Base-by-base conservation (phyloP, 2,113 vertebrate species). In the Hepsetus odoe region DNA sequence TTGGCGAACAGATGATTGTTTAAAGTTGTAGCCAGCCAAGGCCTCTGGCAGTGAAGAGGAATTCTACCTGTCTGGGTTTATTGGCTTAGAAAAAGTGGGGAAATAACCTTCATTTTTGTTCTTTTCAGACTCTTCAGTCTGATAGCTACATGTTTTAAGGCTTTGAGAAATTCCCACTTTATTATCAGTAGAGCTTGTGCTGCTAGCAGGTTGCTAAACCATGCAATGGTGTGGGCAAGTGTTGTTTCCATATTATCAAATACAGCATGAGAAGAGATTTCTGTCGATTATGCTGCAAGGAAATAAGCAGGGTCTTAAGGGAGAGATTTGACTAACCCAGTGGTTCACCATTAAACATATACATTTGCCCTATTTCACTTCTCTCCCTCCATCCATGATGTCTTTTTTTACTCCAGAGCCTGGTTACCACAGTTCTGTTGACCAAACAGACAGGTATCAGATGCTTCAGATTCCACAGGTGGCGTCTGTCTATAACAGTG, bases 381-480 rank as follows among this genome's bases (percentile, higher is more conserved):
- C 67, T 71, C 74, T 61, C 73, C n/a, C 61, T 32, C 70, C 61
- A 79, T 67, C 28, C 40, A 20, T 79, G 85, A 86, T 86, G 85
- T 79, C 72, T 79, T 81, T 85, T n/a, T 83, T 76, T 83, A 73
- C 20, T 22, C 68, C 53, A 84, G 85, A 90, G 85, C 86, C 80
- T 86, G 79, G 87, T 90, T 90, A 88, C 89, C 59, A 83, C 69
- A 49, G 55, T 28, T 22, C 81, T 90, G 90, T 90, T 91, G 88
- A 87, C 89, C 87, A 91, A 92, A 91, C 90, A 91, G 82, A 85
- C 77, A 58, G 72, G 72, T 88, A 90, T 91, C 85, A 81, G 77
- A 89, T 90, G 82, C 85, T 84, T 81, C 84, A 77, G 80, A 85
- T 89, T 85, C 87, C 83, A 86, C 77, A 73, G 76, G 26, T 74